Conservation (phyloP, 2,888 invertebrate genomes). For the Unio pictorum region DNA sequence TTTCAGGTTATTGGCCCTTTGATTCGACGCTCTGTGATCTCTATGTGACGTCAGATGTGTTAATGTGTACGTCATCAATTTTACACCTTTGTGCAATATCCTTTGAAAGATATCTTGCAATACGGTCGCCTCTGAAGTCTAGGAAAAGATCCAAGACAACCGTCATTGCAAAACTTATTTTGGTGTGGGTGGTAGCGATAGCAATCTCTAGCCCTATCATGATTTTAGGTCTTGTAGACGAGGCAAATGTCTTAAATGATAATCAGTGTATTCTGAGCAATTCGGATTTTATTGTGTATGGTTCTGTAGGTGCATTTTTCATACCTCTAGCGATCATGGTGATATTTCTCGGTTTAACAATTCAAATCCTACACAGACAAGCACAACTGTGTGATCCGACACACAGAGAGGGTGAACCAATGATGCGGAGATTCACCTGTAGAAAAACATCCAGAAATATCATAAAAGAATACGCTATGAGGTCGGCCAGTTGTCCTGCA, state of each 20-base stretch:
- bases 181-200: slow-evolving; percentile 91
- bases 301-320: slow-evolving; percentile 95
- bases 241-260: slow-evolving; percentile 77
- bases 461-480: slow-evolving; percentile 6
- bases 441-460: slow-evolving; percentile 14
- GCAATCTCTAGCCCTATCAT: slow-evolving; percentile 73
- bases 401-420: slow-evolving; percentile 41
- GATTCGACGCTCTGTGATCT: slow-evolving; percentile 73
- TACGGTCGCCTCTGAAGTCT: slow-evolving; percentile 86
- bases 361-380: slow-evolving; percentile 88
- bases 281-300: slow-evolving; percentile 80
- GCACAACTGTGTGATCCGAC: slow-evolving; percentile 57
- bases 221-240: slow-evolving; percentile 74
- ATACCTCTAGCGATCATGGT: slow-evolving; percentile 96
- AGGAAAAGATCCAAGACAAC: slow-evolving; percentile 66
- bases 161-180: slow-evolving; percentile 82
- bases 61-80: slow-evolving; percentile 75
- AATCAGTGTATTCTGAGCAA: slow-evolving; percentile 74
- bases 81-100: slow-evolving; percentile 76
- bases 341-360: slow-evolving; percentile 93
- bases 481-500: slow-evolving; percentile 6
- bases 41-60: slow-evolving; percentile 76
- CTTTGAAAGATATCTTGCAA: slow-evolving; percentile 84
- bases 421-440: slow-evolving; percentile 55
- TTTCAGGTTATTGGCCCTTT: slow-evolving; percentile 91